Conservation (phyloP, 1,140 invertebrate species). For the Drosophila sproati region DNA sequence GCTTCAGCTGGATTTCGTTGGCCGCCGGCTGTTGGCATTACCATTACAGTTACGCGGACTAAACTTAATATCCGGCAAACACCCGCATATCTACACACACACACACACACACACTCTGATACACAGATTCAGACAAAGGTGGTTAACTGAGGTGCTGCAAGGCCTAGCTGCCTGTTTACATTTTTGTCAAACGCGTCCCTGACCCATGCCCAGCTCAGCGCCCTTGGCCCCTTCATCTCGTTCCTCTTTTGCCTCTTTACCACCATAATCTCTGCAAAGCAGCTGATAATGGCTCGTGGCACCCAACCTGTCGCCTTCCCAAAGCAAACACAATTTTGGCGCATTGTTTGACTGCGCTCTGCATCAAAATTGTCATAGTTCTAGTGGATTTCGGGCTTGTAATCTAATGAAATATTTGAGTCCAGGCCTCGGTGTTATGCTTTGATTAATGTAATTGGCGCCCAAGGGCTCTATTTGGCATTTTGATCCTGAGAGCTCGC, state of each 20-base stretch:
- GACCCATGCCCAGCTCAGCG: constrained; percentile 56
- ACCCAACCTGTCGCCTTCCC: neutral
- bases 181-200: constrained; percentile 67
- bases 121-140: constrained; percentile 22
- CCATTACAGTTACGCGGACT: constrained; percentile 73
- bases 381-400: constrained; percentile 29
- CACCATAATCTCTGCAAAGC: constrained; percentile 66
- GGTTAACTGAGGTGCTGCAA: constrained; percentile 21
- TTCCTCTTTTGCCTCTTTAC: constrained; percentile 5
- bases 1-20: constrained; percentile 43
- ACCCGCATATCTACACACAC: constrained; percentile 9
- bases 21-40: constrained; percentile 73
- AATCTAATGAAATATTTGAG: constrained; percentile 70
- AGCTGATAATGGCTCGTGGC: constrained; percentile 72
- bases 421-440: constrained; percentile 50
- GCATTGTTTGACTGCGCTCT: constrained; percentile 19
- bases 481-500: constrained; percentile 35
- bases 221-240: neutral
- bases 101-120: neutral
- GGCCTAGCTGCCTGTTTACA: constrained; percentile 61
- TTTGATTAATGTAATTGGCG: constrained; percentile 78
- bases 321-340: neutral
- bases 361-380: constrained; percentile 58
- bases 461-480: constrained; percentile 57
- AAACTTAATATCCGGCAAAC: constrained; percentile 71